These are phyloP conservation scores for Drosophila paranaensis DNA, from an alignment of 2,888 invertebrate genomes.

Conservation along the genomic window DNA sequence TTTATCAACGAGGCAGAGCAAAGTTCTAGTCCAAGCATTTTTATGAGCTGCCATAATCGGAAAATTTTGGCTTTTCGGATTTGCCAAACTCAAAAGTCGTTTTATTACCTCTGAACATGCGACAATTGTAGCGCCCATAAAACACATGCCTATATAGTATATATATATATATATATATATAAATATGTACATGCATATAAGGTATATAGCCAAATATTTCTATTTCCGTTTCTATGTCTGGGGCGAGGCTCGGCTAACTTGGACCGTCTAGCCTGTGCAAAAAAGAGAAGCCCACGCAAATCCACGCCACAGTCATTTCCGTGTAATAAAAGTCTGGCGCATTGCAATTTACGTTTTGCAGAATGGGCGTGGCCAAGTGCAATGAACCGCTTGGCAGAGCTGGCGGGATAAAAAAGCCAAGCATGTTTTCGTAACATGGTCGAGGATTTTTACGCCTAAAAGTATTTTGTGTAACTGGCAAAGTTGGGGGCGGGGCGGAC, in stretches of 20 bases:
- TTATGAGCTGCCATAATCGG: slow-evolving; percentile 72
- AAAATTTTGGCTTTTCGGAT: slow-evolving; percentile 55
- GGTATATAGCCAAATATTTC: slow-evolving; percentile 9
- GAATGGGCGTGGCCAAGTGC: slow-evolving; percentile 45
- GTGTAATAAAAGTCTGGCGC: slow-evolving; percentile 69
- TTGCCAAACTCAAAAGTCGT: slow-evolving; percentile 24
- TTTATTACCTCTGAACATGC: slow-evolving; percentile 68
- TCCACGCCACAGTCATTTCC: slow-evolving; percentile 62
- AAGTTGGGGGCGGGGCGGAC: slow-evolving; percentile 11
- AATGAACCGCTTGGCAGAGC: slow-evolving; percentile 59
- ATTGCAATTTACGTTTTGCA: slow-evolving; percentile 56
- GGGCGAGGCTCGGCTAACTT: neutral
- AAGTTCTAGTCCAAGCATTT: slow-evolving; percentile 48
- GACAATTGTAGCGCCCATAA: slow-evolving; percentile 53
- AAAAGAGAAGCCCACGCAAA: slow-evolving; percentile 32
- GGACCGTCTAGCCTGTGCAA: slow-evolving; percentile 40
- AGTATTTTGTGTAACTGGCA: slow-evolving; percentile 30
- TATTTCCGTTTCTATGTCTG: slow-evolving; percentile 35
- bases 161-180: neutral
- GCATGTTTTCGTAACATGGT: slow-evolving; percentile 50
- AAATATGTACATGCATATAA: too few relatives aligned
- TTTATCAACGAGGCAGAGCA: slow-evolving; percentile 31
- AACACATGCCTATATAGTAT: slow-evolving; percentile 2
- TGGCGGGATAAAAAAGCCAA: slow-evolving; percentile 22
- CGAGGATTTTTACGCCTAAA: slow-evolving; percentile 54